Base-by-base conservation (phyloP, 2,113 vertebrate genomes). In the Pristiophorus japonicus region DNA sequence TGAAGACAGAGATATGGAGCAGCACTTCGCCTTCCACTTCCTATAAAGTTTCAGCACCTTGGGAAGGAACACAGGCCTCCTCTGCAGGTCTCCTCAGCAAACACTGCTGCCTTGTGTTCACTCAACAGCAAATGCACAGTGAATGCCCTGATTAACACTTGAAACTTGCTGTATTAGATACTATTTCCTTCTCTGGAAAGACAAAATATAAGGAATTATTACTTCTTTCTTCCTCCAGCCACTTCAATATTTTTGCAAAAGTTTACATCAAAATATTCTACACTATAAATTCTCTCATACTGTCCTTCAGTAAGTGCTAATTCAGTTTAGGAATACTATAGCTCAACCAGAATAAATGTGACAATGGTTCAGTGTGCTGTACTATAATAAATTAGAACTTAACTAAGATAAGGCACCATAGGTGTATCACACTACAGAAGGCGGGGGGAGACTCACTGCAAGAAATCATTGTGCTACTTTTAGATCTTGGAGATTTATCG, bases 161-260 rank as follows among this genome's bases (percentile, higher is more conserved):
- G 96, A 96, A 96, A 96, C 97, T 97, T 97, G 97, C 96, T 96
- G 97, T 97, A 97, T 97, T 97, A 96, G 96, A 95, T 96, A 95
- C 96, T 96, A n/a, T 96, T 97, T 97, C 96, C 97, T 97, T 96
- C 96, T 92, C 95, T 95, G 95, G 75, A 81, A 81, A 81, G 75
- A 42, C 75, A 38, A 81, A 81, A 42, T 78, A 78, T 78, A 78
- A 78, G n/a, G n/a, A 78, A 81, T 42, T 59, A 59, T 59, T 38
- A 78, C n/a, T 4, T 81, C 4, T 81, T 81, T 18, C 3, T 38
- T 12, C n/a, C n/a, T 75, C 73, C 12, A 38, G 12, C 12, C 11
- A 38, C 14, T 81, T 38, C n/a, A 38, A 81, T 81, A 42, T 38
- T 81, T 42, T 81, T 81, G n/a, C 30, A 38, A 4, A 81, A 42